Conservation (phyloP, 2,797 vertebrate species). For the Melanotaenia pygmaea region DNA sequence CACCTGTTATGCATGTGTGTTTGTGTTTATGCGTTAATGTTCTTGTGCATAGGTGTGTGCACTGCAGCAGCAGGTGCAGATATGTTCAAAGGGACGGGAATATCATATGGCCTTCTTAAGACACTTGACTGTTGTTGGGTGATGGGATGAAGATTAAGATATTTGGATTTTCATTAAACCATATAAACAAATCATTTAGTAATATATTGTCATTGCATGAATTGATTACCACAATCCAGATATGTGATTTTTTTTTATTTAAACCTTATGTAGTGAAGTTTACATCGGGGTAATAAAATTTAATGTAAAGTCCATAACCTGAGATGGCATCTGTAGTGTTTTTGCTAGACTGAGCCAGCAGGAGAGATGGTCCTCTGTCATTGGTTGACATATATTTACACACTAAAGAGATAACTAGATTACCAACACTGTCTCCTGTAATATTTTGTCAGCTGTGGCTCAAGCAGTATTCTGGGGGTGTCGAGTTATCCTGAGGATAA, state of each 20-base stretch:
- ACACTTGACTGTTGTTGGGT: background rate
- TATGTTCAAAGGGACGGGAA: background rate
- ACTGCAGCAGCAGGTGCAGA: constrained; percentile 14
- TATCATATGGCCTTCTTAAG: background rate
- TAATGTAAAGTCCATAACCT: background rate
- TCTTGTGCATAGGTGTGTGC: constrained; percentile 1
- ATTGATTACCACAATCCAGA: background rate
- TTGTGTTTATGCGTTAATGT: constrained; percentile 4
- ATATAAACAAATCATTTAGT: background rate
- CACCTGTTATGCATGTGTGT: constrained; percentile 34
- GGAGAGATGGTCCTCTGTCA: background rate
- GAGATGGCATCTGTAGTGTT: background rate
- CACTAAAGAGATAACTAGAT: constrained; percentile 6
- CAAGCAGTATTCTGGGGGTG: constrained; percentile 2
- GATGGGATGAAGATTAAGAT: background rate
- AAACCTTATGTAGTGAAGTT: too few species aligned
- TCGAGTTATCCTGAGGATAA: background rate
- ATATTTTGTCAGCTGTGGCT: constrained; percentile 9
- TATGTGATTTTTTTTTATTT: background rate
- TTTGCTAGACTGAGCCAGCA: background rate
- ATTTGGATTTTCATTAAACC: background rate
- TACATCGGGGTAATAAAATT: background rate
- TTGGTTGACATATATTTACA: constrained; percentile 6
- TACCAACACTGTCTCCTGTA: constrained; percentile 6
- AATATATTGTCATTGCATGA: background rate